Evolutionary conservation across 2,888 invertebrate species (phyloP), one percentile per base, ranked within the genome.

Genomic region (Phalera bucephala): DNA sequence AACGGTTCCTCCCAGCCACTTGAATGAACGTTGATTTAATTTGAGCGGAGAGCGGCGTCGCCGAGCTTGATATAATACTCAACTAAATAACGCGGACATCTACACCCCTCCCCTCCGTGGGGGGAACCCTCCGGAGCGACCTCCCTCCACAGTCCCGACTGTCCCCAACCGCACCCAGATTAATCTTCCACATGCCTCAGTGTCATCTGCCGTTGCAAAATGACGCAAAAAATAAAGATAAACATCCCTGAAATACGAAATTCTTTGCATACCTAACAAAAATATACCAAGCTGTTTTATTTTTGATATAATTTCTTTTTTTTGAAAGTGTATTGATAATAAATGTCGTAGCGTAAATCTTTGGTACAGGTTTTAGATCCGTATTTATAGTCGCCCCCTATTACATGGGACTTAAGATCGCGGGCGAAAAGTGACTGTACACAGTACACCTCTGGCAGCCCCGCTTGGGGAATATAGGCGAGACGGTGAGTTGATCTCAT

Each of bases 161-260:
- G 51, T 54, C 55, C 55, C 52, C 54, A 56, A 49, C 52, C 49
- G 40, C 61, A 58, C 53, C 57, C 60, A 74, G 77, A 80, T 81
- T 82, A 82, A 82, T 83, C 71, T 74, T 74, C 63, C 67, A 78
- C 81, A 81, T 84, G 71, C 74, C 67, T 83, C 82, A 81, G 76
- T 69, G 81, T 81, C 83, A 80, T 78, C 74, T 68, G 59, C 64
- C 69, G 72, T 70, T 75, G 79, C 73, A 78, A n/a, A 82, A 80
- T 79, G 72, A 73, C 62, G 72, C 72, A 81, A 80, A 80, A 81
- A 80, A 71, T 70, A 70, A 74, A 72, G 67, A 76, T 73, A 73
- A 78, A 78, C 70, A 70, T 48, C 52, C 36, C 44, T 45, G 50
- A 59, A 63, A 56, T 53, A 48, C 46, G 49, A 56, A 56, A 53